Evolutionary conservation across 1,140 invertebrate genomes (phyloP).

Genomic region (Microplitis demolitor): DNA sequence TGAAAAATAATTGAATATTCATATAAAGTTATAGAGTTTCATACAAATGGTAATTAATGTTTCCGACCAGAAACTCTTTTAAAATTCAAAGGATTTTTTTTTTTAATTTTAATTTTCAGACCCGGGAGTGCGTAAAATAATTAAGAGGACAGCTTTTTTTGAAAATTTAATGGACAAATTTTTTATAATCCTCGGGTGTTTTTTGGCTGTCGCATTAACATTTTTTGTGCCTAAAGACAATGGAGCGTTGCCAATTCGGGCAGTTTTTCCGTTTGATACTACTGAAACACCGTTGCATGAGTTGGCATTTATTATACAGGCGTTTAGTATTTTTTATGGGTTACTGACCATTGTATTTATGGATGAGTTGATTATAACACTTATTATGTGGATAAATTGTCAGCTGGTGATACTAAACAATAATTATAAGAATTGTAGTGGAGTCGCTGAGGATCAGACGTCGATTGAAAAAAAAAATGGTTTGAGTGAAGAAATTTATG

Average conservation of each 20-base stretch:
- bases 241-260: slow-evolving; percentile 36
- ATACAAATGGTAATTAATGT: too few species aligned
- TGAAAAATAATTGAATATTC: too few species aligned
- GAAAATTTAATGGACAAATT: not conserved
- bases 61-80: too few species aligned
- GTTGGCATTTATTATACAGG: slow-evolving; percentile 33
- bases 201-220: slow-evolving; percentile 33
- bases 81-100: too few species aligned
- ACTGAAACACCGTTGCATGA: slow-evolving; percentile 26
- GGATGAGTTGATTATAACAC: slow-evolving; percentile 22
- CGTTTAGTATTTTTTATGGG: slow-evolving; percentile 22
- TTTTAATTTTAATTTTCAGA: too few species aligned
- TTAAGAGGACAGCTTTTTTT: too few species aligned
- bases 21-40: too few species aligned
- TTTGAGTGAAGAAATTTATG: not conserved
- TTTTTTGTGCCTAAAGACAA: slow-evolving; percentile 33
- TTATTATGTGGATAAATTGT: slow-evolving; percentile 26
- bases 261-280: slow-evolving; percentile 40
- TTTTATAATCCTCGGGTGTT: slow-evolving; percentile 24
- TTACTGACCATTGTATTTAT: slow-evolving; percentile 35
- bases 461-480: not conserved
- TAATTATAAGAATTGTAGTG: slow-evolving; percentile 33
- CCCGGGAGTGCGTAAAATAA: too few species aligned
- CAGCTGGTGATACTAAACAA: slow-evolving; percentile 29
- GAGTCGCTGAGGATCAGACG: not conserved